Base-by-base conservation (phyloP, 64 coral and sea anemone genomes). In the Porites australiensis region DNA sequence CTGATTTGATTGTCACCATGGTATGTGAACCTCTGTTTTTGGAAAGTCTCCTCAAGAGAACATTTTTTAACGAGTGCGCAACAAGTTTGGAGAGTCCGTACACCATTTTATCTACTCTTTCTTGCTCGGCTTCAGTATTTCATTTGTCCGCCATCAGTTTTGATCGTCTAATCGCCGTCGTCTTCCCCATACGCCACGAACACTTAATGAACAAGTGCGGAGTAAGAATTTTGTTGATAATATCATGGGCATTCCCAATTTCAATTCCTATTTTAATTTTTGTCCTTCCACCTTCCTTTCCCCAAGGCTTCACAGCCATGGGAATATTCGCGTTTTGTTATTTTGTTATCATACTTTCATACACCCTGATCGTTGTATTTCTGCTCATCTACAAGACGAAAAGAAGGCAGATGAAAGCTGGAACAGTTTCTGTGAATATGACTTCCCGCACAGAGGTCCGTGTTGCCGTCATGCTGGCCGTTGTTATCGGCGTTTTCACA, bases 1-100 rank as follows among this genome's bases (percentile, higher is more conserved):
- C 79, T 48, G 79, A 83, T 50, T 83, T 83, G 27, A 83, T 83
- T 6, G 79, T 83, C 43, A 83, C 79, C 20, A 83, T 65, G 37
- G 44, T 48, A 2, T 83, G 59, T 62, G 79, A 83, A 15, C 79
- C 79, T 19, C 37, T 83, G 2, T 16, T 83, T 66, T 43, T 83
- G 7, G 60, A 4, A 64, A 83, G 16, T 61, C 7, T 83, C 13
- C 8, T 13, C 13, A 64, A 65, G 11, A 66, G 43, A 15, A 83
- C 79, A 7, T 83, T 83, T 44, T 43, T 19, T 12, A 63, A 65
- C 8, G 79, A 48, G 15, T 83, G 79, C 66, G 60, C 79, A 63
- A 11, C 44, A 7, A 64, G 66, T 8, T 43, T 83, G 61, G 59
- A 83, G 27, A 14, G 13, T 0, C 5, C 14, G 2, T 83, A 65